A percentile compares a stretch with the other conserved stretches of the same genome.
phyloP scores from a whole-genome alignment of 1,140 invertebrate species.

The Drosophila oshimai region DNA sequence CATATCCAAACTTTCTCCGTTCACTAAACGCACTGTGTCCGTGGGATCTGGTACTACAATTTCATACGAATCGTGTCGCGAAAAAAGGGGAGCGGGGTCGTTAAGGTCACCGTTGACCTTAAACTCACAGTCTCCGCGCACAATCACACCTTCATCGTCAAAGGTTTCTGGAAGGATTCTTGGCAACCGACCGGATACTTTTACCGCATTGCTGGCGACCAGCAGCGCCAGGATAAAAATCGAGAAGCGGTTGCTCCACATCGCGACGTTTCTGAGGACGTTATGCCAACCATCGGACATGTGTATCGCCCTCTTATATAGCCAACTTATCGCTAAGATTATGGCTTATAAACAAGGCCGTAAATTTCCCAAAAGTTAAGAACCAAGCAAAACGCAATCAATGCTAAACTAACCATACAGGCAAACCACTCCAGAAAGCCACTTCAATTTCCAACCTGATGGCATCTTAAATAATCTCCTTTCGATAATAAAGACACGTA shows the following conservation, averaged over 20 bases:
- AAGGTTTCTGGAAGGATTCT: slow-evolving; percentile 40
- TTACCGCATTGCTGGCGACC: slow-evolving; percentile 1
- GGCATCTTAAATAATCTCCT: neutral
- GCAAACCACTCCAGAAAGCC: neutral
- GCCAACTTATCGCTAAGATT: slow-evolving; percentile 7
- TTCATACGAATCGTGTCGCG: slow-evolving; percentile 50
- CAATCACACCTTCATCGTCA: slow-evolving; percentile 47
- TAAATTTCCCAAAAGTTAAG: slow-evolving; percentile 3
- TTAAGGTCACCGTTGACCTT: slow-evolving; percentile 68
- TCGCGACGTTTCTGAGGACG: slow-evolving; percentile 8
- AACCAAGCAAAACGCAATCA: slow-evolving; percentile 13
- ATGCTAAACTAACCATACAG: slow-evolving; percentile 6
- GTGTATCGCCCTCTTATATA: slow-evolving; percentile 38
- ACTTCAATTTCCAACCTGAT: slow-evolving; percentile 14
- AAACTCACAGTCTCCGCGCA: slow-evolving; percentile 70
- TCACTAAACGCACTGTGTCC: slow-evolving; percentile 60
- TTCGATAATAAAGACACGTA: slow-evolving; percentile 7
- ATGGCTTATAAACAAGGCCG: neutral
- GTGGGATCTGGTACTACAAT: slow-evolving; percentile 63
- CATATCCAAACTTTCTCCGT: slow-evolving; percentile 72
- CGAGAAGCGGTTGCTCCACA: slow-evolving; percentile 44
- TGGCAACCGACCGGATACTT: slow-evolving; percentile 13
- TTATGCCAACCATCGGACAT: slow-evolving; percentile 12
- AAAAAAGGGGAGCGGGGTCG: slow-evolving; percentile 68
- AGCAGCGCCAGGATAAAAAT: slow-evolving; percentile 49